Conservation (phyloP, 2,113 vertebrate species). For the Chloropsis hardwickii region DNA sequence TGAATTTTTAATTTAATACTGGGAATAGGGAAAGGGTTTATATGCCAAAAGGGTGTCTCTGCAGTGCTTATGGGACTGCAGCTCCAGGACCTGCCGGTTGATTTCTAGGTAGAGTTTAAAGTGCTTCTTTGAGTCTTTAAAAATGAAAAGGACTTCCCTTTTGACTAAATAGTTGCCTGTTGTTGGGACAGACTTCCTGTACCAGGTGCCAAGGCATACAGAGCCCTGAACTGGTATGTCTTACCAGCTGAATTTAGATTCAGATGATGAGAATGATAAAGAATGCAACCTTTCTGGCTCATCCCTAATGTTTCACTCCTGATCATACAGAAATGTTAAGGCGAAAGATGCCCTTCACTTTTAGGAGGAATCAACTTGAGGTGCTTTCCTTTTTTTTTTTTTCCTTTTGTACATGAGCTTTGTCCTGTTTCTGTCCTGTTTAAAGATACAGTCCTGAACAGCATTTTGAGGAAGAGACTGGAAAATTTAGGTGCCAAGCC, state of each 20-base stretch:
- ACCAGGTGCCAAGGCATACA: background rate
- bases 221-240: background rate
- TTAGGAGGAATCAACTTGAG: background rate
- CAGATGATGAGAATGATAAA: background rate
- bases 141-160: background rate
- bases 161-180: background rate
- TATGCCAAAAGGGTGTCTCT: background rate
- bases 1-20: background rate
- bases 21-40: background rate
- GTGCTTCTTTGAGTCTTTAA: background rate
- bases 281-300: background rate
- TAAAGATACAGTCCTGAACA: background rate
- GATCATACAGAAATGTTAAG: background rate
- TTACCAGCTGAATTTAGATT: background rate
- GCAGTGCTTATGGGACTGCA: background rate
- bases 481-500: background rate
- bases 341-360: background rate
- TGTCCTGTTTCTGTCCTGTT: background rate
- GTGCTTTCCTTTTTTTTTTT: no score
- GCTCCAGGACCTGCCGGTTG: background rate
- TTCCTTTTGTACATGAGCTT: background rate
- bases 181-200: background rate
- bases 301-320: background rate
- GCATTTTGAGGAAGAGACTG: background rate
- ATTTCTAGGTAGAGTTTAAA: background rate